These are phyloP conservation scores for Pelvicachromis taeniatus DNA, from an alignment of 2,113 vertebrate genomes.

Conservation along the genomic window DNA sequence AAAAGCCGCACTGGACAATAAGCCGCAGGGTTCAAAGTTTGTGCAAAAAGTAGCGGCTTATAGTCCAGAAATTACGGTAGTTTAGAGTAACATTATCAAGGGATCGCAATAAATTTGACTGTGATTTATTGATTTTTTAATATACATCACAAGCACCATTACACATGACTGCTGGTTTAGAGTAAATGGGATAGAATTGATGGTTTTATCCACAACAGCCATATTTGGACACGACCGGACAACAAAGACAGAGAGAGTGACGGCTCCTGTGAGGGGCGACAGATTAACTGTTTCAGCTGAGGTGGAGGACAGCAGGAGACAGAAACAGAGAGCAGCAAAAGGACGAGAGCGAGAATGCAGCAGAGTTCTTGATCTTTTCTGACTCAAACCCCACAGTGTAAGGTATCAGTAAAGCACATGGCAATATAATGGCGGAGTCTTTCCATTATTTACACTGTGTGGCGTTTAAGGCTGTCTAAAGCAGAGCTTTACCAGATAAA, in stretches of 20 bases:
- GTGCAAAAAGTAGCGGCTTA: too few species aligned
- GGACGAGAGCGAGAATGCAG: neutral
- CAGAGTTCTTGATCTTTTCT: neutral
- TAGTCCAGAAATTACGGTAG: too few species aligned
- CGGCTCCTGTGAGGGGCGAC: neutral
- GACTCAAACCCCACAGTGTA: neutral
- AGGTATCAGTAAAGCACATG: neutral
- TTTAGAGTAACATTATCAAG: neutral
- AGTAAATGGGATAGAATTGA: neutral
- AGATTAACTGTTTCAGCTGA: neutral
- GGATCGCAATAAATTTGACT: neutral
- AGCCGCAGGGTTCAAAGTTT: too few species aligned
- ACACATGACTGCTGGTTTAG: neutral
- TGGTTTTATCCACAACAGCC: neutral
- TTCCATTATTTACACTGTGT: neutral
- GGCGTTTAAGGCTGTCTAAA: neutral
- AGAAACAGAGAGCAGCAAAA: neutral
- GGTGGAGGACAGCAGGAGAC: slow-evolving; percentile 21
- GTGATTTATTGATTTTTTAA: neutral
- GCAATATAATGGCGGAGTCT: neutral
- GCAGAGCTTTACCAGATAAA: neutral
- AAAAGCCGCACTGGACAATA: too few species aligned
- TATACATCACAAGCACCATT: neutral
- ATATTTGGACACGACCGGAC: neutral
- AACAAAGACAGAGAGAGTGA: neutral